Base-by-base conservation (phyloP, 2,888 invertebrate genomes). In the Synergus umbraculus region DNA sequence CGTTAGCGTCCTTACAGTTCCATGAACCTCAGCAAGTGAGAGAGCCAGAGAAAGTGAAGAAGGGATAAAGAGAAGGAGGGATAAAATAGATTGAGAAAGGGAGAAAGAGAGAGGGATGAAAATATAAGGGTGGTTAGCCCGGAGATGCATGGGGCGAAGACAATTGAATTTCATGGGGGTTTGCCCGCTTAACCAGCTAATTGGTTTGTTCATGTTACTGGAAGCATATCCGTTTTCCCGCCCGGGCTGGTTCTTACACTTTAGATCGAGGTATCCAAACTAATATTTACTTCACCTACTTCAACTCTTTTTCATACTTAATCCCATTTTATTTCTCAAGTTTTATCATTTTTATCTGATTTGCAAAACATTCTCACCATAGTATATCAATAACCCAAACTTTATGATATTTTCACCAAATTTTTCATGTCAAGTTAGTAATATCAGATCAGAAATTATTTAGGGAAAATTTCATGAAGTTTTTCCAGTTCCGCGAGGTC, bases 131-230 rank as follows among this genome's bases (percentile, higher is more conserved):
- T 87, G 89, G 89, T 90, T 90, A 85, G 87, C 86, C 85, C 82
- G 83, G 88, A 85, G 83, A 88, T 84, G 90, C 89, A 90, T 90
- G 89, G 90, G 90, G 90, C 86, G 90, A 90, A 89, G 91, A 91
- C 91, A 92, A 92, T 92, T 91, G 91, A 92, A 92, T 92, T 92
- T 92, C 90, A 91, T 89, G 89, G 91, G 90, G 91, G 90, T 89
- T 91, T 91, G 89, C 87, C 86, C 89, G 89, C 89, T 91, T 91
- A 92, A 90, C 90, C 90, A 87, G 90, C 87, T 92, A 92, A 92
- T 92, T 91, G 90, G 88, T 91, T 91, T 90, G 88, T 89, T 90
- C 89, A 86, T 88, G 89, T 86, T 84, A 80, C 83, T 81, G 76
- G 66, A 76, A 76, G 80, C 80, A 78, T 84, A 84, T 85, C 79